Evolutionary conservation across 2,113 vertebrate species (phyloP), one percentile per base, ranked within the genome.

Genomic region (Vulpes lagopus): DNA sequence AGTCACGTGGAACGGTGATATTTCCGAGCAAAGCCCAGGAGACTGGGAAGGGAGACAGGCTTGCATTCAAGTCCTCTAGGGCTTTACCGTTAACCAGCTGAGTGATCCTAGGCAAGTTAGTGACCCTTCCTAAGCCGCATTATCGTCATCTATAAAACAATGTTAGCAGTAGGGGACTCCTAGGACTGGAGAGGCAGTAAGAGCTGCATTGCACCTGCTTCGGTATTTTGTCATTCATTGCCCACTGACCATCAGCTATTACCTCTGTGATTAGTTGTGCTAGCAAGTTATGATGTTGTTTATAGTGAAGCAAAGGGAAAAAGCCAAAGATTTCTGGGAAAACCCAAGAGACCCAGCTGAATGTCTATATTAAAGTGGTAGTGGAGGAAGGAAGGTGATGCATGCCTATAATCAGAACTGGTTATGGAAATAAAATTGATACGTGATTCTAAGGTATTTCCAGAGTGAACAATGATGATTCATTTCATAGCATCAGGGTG

Each of bases 171-270:
- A 23, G 84, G 8, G 17, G 35, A 15, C 43, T 91, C 49, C n/a
- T 2, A 16, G 57, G 19, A 23, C 23, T 4, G 10, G 0, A 27
- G 23, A 11, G 43, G 14, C 11, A 0, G 0, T 10, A 25, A 78
- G 53, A 81, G 23, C 69, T 43, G 0, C 32, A 67, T 1, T 1
- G 0, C 14, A 30, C 73, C 62, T 20, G 0, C 27, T 0, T 43
- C 16, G 43, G 27, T 23, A n/a, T 86, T 22, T 83, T 83, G 32
- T 59, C 60, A 62, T 8, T 17, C 0, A 51, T 51, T 25, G 32
- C 17, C 16, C 9, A 22, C 55, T 23, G 1, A 78, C 9, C 4
- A 0, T 16, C 22, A 49, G 16, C 30, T 60, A 5, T 5, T 14
- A 55, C 53, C 57, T 53, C 64, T 79, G 62, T 22, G 27, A 60